A percentile compares a stretch with the other conserved stretches of the same genome.
phyloP scores from a whole-genome alignment of 2,888 invertebrate genomes.

The Biston betularia region DNA sequence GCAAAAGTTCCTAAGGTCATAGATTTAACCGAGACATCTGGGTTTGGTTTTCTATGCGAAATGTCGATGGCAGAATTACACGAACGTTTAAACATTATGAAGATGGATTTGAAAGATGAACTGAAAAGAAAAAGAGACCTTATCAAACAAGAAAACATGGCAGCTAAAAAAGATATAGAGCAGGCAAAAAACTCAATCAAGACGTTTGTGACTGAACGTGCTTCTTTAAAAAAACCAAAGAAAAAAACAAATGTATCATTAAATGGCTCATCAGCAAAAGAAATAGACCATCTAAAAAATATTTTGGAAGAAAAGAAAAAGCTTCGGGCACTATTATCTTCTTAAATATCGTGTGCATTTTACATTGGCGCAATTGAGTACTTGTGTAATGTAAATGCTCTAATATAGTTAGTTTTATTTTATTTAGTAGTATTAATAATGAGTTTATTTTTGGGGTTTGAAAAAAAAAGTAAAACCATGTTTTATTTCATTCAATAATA shows the following conservation, averaged over 20 bases:
- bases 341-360: neutral
- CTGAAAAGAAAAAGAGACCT: slow-evolving; percentile 75
- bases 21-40: slow-evolving; percentile 86
- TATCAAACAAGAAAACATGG: slow-evolving; percentile 76
- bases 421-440: slow-evolving; percentile 4
- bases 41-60: slow-evolving; percentile 87
- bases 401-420: slow-evolving; percentile 7
- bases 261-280: slow-evolving; percentile 61
- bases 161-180: slow-evolving; percentile 78
- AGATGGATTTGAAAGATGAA: slow-evolving; percentile 82
- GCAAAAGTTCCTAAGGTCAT: slow-evolving; percentile 82
- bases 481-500: neutral
- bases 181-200: slow-evolving; percentile 76
- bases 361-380: neutral
- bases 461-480: neutral
- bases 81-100: slow-evolving; percentile 81
- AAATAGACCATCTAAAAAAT: slow-evolving; percentile 78
- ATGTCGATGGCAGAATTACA: slow-evolving; percentile 88
- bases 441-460: neutral
- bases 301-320: slow-evolving; percentile 80
- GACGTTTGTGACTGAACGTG: slow-evolving; percentile 68
- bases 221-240: slow-evolving; percentile 58
- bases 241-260: slow-evolving; percentile 55
- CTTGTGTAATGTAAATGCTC: neutral
- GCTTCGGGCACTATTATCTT: slow-evolving; percentile 58